Conservation (phyloP, 1,140 invertebrate genomes). For the Monomorium pharaonis region DNA sequence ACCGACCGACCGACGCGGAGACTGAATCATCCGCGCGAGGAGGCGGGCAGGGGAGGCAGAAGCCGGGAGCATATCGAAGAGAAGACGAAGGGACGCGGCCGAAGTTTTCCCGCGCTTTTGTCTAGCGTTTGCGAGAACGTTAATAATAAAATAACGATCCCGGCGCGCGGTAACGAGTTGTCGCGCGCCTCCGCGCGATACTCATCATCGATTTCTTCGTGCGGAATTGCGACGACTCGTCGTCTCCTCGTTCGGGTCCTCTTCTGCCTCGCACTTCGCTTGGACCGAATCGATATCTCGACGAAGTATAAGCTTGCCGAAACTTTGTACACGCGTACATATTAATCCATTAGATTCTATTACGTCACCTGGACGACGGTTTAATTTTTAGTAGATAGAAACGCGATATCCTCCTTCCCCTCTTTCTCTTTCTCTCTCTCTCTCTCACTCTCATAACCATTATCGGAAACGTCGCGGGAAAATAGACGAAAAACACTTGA, state of each 20-base stretch:
- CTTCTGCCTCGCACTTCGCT: neutral
- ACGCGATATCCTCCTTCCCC: constrained; percentile 16
- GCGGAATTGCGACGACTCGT: constrained; percentile 6
- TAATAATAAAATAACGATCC: constrained; percentile 63
- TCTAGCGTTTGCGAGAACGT: constrained; percentile 73
- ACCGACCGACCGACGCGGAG: constrained; percentile 64
- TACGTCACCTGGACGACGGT: neutral
- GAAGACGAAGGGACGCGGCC: constrained; percentile 61
- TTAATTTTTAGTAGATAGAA: constrained; percentile 49
- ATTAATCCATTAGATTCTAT: constrained; percentile 50
- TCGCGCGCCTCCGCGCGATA: constrained; percentile 5
- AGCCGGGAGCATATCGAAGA: constrained; percentile 56
- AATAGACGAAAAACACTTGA: constrained; percentile 58
- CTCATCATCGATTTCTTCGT: constrained; percentile 60
- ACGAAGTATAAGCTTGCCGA: neutral
- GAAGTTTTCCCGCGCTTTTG: constrained; percentile 80
- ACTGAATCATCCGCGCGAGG: constrained; percentile 64
- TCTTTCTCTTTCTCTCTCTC: neutral
- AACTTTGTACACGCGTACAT: constrained; percentile 34
- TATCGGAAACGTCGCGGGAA: constrained; percentile 57
- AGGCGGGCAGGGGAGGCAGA: constrained; percentile 37
- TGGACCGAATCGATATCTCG: constrained; percentile 40
- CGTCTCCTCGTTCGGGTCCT: neutral
- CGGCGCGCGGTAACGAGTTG: constrained; percentile 49
- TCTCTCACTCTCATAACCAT: constrained; percentile 29